phyloP scores from a whole-genome alignment of 2,888 invertebrate species.

The Heliconius ethilla region DNA sequence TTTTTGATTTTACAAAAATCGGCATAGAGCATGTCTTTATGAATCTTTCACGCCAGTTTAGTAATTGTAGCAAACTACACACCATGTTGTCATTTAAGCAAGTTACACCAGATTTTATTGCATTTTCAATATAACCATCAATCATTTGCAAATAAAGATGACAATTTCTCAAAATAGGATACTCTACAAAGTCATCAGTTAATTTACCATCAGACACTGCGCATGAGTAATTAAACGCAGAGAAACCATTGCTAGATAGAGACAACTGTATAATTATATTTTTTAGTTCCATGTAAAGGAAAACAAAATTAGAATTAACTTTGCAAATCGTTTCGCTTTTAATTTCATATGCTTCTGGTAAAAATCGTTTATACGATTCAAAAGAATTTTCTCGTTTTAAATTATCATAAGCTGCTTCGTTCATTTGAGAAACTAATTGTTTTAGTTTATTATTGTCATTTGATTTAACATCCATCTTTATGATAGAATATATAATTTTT shows the following conservation, averaged over 20 bases:
- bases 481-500: slow-evolving; percentile 50
- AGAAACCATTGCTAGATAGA: slow-evolving; percentile 55
- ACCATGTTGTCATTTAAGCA: slow-evolving; percentile 63
- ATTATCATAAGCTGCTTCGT: slow-evolving; percentile 52
- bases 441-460: slow-evolving; percentile 42
- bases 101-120: slow-evolving; percentile 57
- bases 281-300: slow-evolving; percentile 71
- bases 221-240: slow-evolving; percentile 77
- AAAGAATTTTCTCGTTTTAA: slow-evolving; percentile 45
- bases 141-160: slow-evolving; percentile 71
- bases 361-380: slow-evolving; percentile 59
- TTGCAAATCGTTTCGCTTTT: slow-evolving; percentile 47
- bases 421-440: slow-evolving; percentile 49
- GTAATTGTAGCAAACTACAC: slow-evolving; percentile 69
- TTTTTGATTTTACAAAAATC: slow-evolving; percentile 59
- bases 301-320: slow-evolving; percentile 69
- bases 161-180: slow-evolving; percentile 80
- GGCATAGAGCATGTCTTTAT: slow-evolving; percentile 64
- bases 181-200: slow-evolving; percentile 75
- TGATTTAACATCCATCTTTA: slow-evolving; percentile 49
- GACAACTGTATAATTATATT: slow-evolving; percentile 49
- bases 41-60: slow-evolving; percentile 82
- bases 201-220: slow-evolving; percentile 69
- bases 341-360: slow-evolving; percentile 56
- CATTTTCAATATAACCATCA: slow-evolving; percentile 67